A percentile compares a stretch with the other conserved stretches of the same genome.
phyloP scores from a whole-genome alignment of 2,113 vertebrate genomes.

The Pardalotus punctatus region DNA sequence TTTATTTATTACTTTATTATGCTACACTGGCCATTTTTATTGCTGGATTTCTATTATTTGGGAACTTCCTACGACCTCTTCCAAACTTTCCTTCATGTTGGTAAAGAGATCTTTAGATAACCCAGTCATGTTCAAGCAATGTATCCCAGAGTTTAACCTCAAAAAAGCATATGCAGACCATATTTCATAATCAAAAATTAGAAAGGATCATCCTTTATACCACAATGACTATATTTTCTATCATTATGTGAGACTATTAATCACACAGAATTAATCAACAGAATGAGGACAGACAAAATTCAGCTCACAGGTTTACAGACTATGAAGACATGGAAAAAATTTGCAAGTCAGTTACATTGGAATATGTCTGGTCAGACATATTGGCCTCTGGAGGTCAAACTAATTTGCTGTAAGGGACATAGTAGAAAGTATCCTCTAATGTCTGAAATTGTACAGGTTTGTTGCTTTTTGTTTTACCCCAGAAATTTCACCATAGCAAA shows the following conservation, averaged over 20 bases:
- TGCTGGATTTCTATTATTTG: not conserved
- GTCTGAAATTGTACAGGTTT: not conserved
- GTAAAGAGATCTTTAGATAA: not conserved
- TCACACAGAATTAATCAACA: not conserved
- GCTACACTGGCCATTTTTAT: not conserved
- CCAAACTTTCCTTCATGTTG: not conserved
- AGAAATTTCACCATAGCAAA: not conserved
- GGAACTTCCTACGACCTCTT: not conserved
- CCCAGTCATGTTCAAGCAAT: not conserved
- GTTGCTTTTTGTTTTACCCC: not conserved
- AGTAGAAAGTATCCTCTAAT: not conserved
- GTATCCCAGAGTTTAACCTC: not conserved
- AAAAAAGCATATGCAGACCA: not conserved
- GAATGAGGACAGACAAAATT: not conserved
- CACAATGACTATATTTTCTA: fast-evolving
- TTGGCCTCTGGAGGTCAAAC: fast-evolving
- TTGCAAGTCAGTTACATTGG: not conserved
- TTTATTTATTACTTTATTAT: not conserved
- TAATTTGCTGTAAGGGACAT: not conserved
- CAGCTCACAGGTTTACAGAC: not conserved
- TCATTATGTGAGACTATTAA: not conserved
- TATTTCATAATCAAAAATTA: not conserved
- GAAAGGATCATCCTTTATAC: not conserved
- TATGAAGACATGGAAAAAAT: not conserved
- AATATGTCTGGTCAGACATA: not conserved